Conservation (phyloP, 2,888 invertebrate species). For the Petrolisthes manimaculis region DNA sequence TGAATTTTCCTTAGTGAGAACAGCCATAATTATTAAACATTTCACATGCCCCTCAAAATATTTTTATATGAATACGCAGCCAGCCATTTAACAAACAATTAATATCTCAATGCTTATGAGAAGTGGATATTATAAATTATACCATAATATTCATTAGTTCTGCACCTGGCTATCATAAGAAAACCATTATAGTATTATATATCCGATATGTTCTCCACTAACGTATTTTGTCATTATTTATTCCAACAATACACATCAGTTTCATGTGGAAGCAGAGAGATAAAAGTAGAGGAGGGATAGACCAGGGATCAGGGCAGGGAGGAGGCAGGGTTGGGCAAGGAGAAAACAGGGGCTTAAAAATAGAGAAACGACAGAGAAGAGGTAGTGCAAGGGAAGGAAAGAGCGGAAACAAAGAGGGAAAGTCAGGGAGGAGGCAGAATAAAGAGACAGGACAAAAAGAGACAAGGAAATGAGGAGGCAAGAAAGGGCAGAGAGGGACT, state of each 20-base stretch:
- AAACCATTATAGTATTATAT: too few relatives aligned
- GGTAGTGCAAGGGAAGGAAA: background rate
- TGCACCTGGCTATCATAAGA: too few relatives aligned
- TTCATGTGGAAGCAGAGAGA: background rate
- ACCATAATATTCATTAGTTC: too few relatives aligned
- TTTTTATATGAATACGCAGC: too few relatives aligned
- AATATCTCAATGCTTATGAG: too few relatives aligned
- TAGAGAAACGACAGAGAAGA: background rate
- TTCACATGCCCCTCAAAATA: too few relatives aligned
- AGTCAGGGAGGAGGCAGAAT: background rate
- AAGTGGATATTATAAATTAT: too few relatives aligned
- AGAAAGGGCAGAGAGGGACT: slow-evolving; percentile 2
- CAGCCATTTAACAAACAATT: too few relatives aligned
- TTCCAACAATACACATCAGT: background rate
- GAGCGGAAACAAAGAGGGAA: background rate
- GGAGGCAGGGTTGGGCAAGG: background rate
- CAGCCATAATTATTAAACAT: too few relatives aligned
- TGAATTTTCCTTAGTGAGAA: too few relatives aligned
- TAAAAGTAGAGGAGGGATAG: background rate
- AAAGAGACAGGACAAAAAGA: background rate
- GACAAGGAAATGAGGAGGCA: background rate
- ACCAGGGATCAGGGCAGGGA: background rate
- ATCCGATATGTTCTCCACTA: too few relatives aligned
- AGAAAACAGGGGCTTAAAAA: background rate
- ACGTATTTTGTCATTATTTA: too few relatives aligned